Evolutionary conservation across 2,113 vertebrate species (phyloP).

Genomic region (Sterna hirundo): DNA sequence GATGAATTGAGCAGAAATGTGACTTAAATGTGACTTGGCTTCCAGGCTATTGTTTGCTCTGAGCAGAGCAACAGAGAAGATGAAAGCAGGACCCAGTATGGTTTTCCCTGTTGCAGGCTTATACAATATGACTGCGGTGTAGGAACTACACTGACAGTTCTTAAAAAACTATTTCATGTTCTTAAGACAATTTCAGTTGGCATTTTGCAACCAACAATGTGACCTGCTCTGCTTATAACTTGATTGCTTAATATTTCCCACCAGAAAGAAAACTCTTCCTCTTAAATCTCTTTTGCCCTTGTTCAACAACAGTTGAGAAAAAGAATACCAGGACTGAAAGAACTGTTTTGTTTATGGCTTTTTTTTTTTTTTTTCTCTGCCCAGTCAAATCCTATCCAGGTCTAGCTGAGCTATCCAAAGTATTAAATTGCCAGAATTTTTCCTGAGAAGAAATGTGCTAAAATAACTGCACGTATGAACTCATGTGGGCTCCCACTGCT

Average conservation of each 20-base stretch:
- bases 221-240: background rate
- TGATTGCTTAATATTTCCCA: conserved; percentile 37
- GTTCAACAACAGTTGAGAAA: background rate
- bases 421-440: background rate
- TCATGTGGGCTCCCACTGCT: conserved; percentile 9
- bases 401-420: background rate
- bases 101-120: background rate
- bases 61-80: background rate
- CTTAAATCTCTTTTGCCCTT: background rate
- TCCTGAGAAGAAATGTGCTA: background rate
- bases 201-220: conserved; percentile 25
- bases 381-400: background rate
- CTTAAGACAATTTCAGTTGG: conserved; percentile 29
- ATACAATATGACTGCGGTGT: background rate
- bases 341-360: background rate
- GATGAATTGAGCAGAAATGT: background rate
- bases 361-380: background rate
- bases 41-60: background rate
- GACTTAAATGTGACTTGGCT: background rate
- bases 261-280: conserved; percentile 24
- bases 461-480: conserved; percentile 6
- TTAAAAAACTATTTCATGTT: background rate
- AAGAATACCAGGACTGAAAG: background rate
- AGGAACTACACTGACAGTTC: background rate
- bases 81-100: background rate